phyloP scores from a whole-genome alignment of 2,797 vertebrate species.

The Pseudochromis fuscus region DNA sequence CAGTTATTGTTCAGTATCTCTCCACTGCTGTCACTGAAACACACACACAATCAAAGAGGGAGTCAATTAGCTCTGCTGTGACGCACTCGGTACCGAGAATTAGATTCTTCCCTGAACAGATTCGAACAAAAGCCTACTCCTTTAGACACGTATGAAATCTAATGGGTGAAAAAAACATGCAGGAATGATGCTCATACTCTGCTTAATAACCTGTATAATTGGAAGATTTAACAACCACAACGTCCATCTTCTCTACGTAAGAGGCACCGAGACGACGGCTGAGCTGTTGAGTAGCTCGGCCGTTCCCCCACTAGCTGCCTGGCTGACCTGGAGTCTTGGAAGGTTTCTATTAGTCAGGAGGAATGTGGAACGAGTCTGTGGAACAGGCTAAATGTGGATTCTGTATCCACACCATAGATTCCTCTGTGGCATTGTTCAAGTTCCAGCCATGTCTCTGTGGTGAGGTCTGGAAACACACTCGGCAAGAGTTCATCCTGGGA shows the following conservation, averaged over 20 bases:
- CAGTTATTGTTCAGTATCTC: slow-evolving; percentile 98
- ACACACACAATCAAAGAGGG: slow-evolving; percentile 25
- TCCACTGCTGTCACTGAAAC: slow-evolving; percentile 92
- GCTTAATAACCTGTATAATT: slow-evolving; percentile 25
- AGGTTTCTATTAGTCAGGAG: slow-evolving; percentile 60
- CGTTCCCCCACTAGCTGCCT: slow-evolving; percentile 37
- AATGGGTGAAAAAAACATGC: background rate
- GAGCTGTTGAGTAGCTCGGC: slow-evolving; percentile 18
- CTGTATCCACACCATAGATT: slow-evolving; percentile 69
- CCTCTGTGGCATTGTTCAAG: slow-evolving; percentile 67
- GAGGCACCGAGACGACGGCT: slow-evolving; percentile 26
- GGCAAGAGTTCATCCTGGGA: slow-evolving; percentile 37
- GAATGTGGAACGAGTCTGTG: slow-evolving; percentile 65
- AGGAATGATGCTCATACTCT: background rate
- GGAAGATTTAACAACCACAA: slow-evolving; percentile 11
- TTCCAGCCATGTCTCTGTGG: slow-evolving; percentile 68
- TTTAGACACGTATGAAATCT: background rate
- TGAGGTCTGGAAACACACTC: slow-evolving; percentile 48
- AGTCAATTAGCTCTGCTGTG: slow-evolving; percentile 36
- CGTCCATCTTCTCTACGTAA: slow-evolving; percentile 1
- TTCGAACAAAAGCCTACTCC: background rate
- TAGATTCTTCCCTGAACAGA: slow-evolving; percentile 16
- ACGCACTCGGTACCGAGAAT: slow-evolving; percentile 6
- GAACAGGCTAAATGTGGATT: slow-evolving; percentile 75
- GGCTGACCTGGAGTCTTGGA: slow-evolving; percentile 46